phyloP scores from a whole-genome alignment of 1,140 invertebrate species.

The Drosophila novamexicana region DNA sequence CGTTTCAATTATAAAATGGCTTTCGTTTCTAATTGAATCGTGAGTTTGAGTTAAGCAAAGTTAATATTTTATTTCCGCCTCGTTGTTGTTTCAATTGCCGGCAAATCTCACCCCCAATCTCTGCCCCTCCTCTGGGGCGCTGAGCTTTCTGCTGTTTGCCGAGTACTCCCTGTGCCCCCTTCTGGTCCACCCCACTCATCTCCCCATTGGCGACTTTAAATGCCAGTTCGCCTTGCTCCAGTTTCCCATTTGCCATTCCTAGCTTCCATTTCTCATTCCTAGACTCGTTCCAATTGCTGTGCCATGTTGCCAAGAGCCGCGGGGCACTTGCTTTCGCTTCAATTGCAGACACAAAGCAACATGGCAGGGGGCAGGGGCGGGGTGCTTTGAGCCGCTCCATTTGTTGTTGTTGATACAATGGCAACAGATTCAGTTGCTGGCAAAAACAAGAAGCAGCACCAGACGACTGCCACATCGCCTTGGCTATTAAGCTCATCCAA shows the following conservation, averaged over 20 bases:
- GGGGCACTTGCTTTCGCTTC: conserved; percentile 42
- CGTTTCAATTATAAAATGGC: conserved; percentile 82
- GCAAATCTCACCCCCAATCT: conserved; percentile 1
- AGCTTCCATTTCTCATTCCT: conserved; percentile 25
- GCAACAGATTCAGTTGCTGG: conserved; percentile 36
- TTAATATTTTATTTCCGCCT: conserved; percentile 80
- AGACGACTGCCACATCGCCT: conserved; percentile 15
- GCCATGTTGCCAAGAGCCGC: conserved; percentile 45
- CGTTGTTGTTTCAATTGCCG: conserved; percentile 46
- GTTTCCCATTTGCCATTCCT: conserved; percentile 14
- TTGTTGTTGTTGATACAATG: conserved; percentile 38
- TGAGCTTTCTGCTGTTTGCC: conserved; percentile 37
- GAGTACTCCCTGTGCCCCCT: background rate
- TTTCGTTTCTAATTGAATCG: conserved; percentile 81
- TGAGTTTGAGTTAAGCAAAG: conserved; percentile 63
- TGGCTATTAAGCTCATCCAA: conserved; percentile 36
- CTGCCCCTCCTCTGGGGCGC: conserved; percentile 22
- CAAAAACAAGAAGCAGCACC: conserved; percentile 9
- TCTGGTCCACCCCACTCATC: background rate
- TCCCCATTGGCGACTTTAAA: conserved; percentile 25
- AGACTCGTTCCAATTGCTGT: conserved; percentile 27
- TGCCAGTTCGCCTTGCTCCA: conserved; percentile 16
- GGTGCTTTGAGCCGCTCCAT: conserved; percentile 4
- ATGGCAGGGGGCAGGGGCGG: background rate
- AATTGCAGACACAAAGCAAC: conserved; percentile 38